Percentiles rank a stretch among this genome's conserved stretches.
These are phyloP conservation scores for Canis aureus DNA, from an alignment of 2,113 vertebrate genomes.

Conservation along the genomic window DNA sequence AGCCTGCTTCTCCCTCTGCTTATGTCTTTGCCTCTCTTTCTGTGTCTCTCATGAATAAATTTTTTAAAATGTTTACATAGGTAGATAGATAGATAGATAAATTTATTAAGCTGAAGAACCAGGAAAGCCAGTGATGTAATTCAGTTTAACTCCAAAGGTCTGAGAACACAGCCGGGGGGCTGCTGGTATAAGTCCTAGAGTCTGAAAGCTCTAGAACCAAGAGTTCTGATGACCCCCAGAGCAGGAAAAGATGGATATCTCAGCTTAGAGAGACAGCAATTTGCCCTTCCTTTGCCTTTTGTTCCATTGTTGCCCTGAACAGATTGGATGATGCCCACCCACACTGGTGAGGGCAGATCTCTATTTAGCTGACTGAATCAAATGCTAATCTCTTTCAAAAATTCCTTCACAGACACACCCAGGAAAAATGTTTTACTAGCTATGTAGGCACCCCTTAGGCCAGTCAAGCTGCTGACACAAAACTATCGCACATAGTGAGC, in stretches of 20 bases:
- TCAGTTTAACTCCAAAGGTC: not conserved
- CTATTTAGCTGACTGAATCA: not conserved
- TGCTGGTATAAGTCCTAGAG: not conserved
- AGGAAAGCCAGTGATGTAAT: not conserved
- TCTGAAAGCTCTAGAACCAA: not conserved
- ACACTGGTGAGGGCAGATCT: not conserved
- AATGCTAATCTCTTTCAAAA: not conserved
- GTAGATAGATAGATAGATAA: not conserved
- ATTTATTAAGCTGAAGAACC: not conserved
- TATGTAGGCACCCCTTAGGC: not conserved
- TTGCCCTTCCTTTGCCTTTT: not conserved
- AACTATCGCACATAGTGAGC: not conserved
- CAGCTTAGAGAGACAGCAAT: not conserved
- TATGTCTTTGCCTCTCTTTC: too few species aligned
- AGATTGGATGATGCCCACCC: not conserved
- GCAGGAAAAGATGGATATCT: not conserved
- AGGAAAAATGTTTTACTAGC: not conserved
- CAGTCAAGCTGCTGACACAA: not conserved
- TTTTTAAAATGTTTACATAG: too few species aligned
- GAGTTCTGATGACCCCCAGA: not conserved
- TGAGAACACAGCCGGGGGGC: not conserved
- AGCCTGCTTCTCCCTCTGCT: too few species aligned
- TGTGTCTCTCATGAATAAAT: too few species aligned
- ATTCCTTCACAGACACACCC: not conserved
- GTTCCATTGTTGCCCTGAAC: not conserved